These are phyloP conservation scores for Ischnus inquisitorius DNA, from an alignment of 2,888 invertebrate species.

Conservation along the genomic window DNA sequence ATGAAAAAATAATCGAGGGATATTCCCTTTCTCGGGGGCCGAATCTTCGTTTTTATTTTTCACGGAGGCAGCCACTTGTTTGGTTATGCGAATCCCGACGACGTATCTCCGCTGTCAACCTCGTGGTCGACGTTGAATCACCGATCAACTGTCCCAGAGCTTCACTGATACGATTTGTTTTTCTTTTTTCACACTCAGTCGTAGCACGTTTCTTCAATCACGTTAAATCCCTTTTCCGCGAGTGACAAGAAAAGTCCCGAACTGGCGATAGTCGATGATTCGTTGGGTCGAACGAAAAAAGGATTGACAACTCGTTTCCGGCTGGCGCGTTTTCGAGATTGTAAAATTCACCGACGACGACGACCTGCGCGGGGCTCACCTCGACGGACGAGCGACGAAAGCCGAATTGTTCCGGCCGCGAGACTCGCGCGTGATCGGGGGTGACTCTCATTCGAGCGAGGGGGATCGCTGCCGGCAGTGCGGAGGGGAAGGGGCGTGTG, in stretches of 20 bases:
- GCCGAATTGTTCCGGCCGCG: constrained; percentile 76
- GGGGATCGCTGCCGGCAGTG: constrained; percentile 67
- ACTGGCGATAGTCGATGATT: not conserved
- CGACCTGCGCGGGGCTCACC: constrained; percentile 71
- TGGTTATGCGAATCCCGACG: not conserved
- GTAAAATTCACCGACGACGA: constrained; percentile 60
- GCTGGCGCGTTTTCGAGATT: constrained; percentile 1
- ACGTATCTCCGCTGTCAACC: not conserved
- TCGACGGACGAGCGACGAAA: constrained; percentile 74
- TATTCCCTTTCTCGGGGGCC: not conserved
- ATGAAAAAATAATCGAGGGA: not conserved
- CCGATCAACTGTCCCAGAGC: constrained; percentile 1
- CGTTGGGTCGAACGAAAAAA: not conserved
- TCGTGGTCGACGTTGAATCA: not conserved
- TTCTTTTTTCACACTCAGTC: constrained; percentile 2
- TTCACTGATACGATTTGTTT: not conserved
- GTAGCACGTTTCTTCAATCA: constrained; percentile 2
- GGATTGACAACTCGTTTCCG: constrained; percentile 6
- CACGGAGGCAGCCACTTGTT: not conserved
- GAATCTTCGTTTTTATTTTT: not conserved
- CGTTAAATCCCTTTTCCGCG: constrained; percentile 2
- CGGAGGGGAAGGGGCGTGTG: constrained; percentile 71
- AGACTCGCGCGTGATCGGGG: constrained; percentile 77
- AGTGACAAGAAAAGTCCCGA: not conserved
- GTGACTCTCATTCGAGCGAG: constrained; percentile 75